Evolutionary conservation across 1,140 invertebrate genomes (phyloP), one percentile per base, ranked within the genome.

Genomic region (Linepithema humile): DNA sequence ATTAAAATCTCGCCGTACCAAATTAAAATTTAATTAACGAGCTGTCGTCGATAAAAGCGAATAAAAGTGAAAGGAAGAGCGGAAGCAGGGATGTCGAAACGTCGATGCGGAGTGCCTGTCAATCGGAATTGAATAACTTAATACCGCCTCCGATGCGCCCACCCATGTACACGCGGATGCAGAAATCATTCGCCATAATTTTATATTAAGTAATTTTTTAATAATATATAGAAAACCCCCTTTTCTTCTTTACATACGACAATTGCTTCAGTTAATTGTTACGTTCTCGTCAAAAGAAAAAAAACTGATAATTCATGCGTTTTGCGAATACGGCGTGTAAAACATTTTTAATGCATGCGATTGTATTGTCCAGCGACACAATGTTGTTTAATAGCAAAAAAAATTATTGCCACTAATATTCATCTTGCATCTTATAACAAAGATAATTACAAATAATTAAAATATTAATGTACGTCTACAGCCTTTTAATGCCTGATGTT

Each of bases 51-150:
- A 80, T 45, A 23, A 70, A 80, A 55, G 23, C 75, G 48, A 70
- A 70, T 12, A 53, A 45, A 82, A 85, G 67, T 80, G 82, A 84
- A 80, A 80, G 85, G 65, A 20, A 20, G n/a, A 77, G 23, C 67
- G 85, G 75, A 85, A 86, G 20, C 23, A 12, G 26, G 43, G 59
- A 85, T 74, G 62, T 84, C 64, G 84, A 86, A 84, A 86, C 32
- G 45, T 74, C 60, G 67, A 65, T 35, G 77, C 50, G 17, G 29
- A 59, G 45, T 55, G 57, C 15, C 38, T 57, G 48, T 64, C 29
- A 35, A 29, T 69, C 53, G 62, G 85, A 70, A 70, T 70, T 59
- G 67, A 82, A 85, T 45, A 53, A 35, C 77, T 60, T 38, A 50
- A 82, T 72, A 32, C 59, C 85, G 60, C 74, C 83, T 74, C 17